phyloP scores from a whole-genome alignment of 1,140 invertebrate species.

The Lepidurus couesii region DNA sequence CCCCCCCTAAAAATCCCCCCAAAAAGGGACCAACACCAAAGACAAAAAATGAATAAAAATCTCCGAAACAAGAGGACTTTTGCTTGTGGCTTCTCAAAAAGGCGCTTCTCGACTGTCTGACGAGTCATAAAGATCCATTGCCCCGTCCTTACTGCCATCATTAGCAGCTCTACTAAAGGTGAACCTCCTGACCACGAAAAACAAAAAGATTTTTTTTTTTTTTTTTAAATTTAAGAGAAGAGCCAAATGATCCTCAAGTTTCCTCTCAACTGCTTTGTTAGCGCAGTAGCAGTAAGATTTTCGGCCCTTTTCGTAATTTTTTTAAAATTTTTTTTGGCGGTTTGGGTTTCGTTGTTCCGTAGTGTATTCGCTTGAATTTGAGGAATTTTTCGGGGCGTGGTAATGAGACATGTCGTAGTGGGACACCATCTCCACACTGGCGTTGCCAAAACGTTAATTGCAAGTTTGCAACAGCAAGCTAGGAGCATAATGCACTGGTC shows the following conservation, averaged over 20 bases:
- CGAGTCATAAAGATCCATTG: constrained; percentile 18
- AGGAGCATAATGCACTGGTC: no score
- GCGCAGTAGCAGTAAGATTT: no score
- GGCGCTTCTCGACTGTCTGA: not conserved
- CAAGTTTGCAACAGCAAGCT: not conserved
- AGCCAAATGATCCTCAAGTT: no score
- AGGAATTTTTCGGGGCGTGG: not conserved
- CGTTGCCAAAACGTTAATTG: constrained; percentile 1
- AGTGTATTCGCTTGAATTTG: not conserved
- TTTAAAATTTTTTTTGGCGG: no score
- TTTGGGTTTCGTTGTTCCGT: no score
- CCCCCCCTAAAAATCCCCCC: not conserved
- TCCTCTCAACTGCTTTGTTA: no score
- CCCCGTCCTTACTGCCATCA: not conserved
- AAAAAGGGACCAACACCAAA: not conserved
- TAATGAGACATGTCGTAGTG: not conserved
- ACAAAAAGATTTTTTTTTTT: not conserved
- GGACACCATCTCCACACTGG: not conserved
- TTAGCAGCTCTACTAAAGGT: not conserved
- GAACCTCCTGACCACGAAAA: not conserved
- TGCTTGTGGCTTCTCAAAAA: not conserved
- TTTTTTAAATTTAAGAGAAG: no score
- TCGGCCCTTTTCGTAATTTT: no score
- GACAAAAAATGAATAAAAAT: not conserved
- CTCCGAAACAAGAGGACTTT: not conserved